Conservation (phyloP, 2,113 vertebrate species). For the Tachysurus vachellii region DNA sequence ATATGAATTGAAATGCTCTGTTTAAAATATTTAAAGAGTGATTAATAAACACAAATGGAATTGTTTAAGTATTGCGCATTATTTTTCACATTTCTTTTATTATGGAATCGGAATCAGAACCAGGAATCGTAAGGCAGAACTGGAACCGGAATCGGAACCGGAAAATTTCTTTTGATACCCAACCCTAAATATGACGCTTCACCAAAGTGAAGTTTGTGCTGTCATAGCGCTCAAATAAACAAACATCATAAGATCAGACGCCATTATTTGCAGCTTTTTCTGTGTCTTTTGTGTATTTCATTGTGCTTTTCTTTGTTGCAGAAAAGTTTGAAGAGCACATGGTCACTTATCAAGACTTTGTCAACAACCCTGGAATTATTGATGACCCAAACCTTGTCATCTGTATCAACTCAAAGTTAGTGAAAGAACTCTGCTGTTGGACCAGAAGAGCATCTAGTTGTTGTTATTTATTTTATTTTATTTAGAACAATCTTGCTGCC, state of each 20-base stretch:
- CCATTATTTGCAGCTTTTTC: neutral
- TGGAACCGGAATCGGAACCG: too few species aligned
- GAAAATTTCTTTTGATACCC: too few species aligned
- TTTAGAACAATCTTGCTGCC: neutral
- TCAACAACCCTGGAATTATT: constrained; percentile 84
- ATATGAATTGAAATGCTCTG: too few species aligned
- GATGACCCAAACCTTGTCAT: constrained; percentile 90
- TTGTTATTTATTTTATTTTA: neutral
- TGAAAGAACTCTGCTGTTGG: neutral
- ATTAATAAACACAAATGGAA: too few species aligned
- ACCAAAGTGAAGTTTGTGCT: neutral
- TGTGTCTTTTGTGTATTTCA: neutral
- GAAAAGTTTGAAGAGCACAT: constrained; percentile 85
- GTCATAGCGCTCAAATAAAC: neutral
- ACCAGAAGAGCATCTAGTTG: neutral
- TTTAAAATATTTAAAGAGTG: too few species aligned
- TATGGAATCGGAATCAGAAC: too few species aligned
- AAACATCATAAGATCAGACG: neutral
- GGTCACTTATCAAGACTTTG: constrained; percentile 86
- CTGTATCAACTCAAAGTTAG: constrained; percentile 88
- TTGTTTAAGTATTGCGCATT: too few species aligned
- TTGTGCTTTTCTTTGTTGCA: constrained; percentile 54
- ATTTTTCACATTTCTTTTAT: too few species aligned
- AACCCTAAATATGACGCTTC: too few species aligned
- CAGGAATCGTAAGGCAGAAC: too few species aligned